Conservation (phyloP, 2,888 invertebrate species). For the Zygothrica quintamaculata region DNA sequence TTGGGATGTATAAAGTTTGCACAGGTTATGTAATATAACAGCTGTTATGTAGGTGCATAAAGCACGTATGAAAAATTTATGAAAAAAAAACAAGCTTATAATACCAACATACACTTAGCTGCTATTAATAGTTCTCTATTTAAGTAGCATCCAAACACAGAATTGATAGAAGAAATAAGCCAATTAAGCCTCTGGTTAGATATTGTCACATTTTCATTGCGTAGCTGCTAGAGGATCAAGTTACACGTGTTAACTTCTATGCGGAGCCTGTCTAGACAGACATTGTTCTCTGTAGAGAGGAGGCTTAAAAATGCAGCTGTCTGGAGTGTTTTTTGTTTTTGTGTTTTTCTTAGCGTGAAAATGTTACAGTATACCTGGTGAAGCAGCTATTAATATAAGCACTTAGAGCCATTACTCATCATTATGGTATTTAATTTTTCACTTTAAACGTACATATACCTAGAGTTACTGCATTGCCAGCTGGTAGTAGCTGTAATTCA, state of each 20-base stretch:
- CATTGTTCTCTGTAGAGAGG: conserved; percentile 3
- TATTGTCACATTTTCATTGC: conserved; percentile 9
- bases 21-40: conserved; percentile 30
- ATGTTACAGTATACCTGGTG: background rate
- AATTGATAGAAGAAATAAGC: no score
- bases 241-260: conserved; percentile 22
- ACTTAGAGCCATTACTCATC: conserved; percentile 14
- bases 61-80: no score
- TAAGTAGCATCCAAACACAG: no score
- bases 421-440: conserved; percentile 26
- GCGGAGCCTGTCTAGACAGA: conserved; percentile 52
- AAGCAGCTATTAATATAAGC: conserved; percentile 29
- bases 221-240: conserved; percentile 28
- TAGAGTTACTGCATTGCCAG: conserved; percentile 7
- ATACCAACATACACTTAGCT: no score
- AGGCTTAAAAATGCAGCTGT: conserved; percentile 24
- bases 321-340: no score
- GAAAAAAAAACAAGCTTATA: no score
- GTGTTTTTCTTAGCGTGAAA: conserved; percentile 17
- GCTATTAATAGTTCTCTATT: no score
- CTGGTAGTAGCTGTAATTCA: conserved; percentile 1
- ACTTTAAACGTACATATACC: conserved; percentile 30
- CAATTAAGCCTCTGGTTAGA: no score
- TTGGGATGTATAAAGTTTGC: conserved; percentile 29
- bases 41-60: conserved; percentile 10